Evolutionary conservation across 2,113 vertebrate species (phyloP).

Genomic region (Hippocampus barbouri): DNA sequence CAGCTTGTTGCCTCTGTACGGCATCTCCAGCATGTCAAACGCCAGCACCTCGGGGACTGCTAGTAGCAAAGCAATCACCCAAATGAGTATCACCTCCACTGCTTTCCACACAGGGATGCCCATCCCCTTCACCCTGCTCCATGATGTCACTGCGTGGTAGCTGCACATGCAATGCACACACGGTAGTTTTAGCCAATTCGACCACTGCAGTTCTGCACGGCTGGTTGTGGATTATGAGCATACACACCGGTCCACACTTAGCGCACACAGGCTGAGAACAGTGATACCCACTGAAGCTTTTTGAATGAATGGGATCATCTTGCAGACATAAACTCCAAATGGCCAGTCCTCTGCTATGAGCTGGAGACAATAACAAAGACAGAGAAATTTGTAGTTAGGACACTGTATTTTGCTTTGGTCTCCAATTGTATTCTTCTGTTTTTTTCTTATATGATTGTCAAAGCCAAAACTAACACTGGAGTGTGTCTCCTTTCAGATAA

Average conservation of each 20-base stretch:
- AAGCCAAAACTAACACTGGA: slow-evolving; percentile 28
- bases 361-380: slow-evolving; percentile 54
- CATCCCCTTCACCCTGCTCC: slow-evolving; percentile 88
- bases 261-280: slow-evolving; percentile 86
- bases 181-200: not conserved
- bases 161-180: slow-evolving; percentile 49
- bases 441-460: slow-evolving; percentile 7
- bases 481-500: not conserved
- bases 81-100: slow-evolving; percentile 81
- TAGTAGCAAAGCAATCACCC: slow-evolving; percentile 78
- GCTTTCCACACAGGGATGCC: slow-evolving; percentile 88
- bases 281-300: slow-evolving; percentile 89
- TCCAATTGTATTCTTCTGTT: slow-evolving; percentile 10
- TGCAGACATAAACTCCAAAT: slow-evolving; percentile 83
- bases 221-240: not conserved
- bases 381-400: slow-evolving; percentile 7
- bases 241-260: slow-evolving; percentile 86
- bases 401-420: slow-evolving; percentile 9
- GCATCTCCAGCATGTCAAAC: slow-evolving; percentile 81
- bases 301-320: slow-evolving; percentile 85
- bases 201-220: not conserved
- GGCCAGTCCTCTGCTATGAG: slow-evolving; percentile 86
- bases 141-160: slow-evolving; percentile 87
- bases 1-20: slow-evolving; percentile 76
- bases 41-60: slow-evolving; percentile 82